Conservation (phyloP, 1,140 invertebrate species). For the Acromyrmex heyeri region DNA sequence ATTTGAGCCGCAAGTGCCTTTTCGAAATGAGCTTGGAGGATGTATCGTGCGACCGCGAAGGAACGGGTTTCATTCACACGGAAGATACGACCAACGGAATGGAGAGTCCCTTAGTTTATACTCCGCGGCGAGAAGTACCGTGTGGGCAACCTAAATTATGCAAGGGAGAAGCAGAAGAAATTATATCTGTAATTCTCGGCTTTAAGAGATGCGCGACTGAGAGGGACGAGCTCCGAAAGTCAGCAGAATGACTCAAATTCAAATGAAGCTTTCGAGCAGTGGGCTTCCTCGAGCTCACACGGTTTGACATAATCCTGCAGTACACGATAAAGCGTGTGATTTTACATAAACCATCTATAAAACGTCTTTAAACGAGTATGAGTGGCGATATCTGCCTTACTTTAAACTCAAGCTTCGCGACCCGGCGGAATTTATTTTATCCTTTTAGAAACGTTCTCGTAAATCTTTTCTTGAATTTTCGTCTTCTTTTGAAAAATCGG, state of each 20-base stretch:
- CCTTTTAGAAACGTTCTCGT: not conserved
- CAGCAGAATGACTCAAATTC: not conserved
- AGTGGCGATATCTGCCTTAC: not conserved
- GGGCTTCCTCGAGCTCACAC: not conserved
- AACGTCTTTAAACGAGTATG: not conserved
- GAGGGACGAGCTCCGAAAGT: not conserved
- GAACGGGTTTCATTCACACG: not conserved
- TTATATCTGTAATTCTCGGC: not conserved
- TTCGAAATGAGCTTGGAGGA: not conserved
- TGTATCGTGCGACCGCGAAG: not conserved
- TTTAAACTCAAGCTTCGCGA: not conserved
- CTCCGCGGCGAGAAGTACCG: not conserved
- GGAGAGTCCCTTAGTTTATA: constrained; percentile 28
- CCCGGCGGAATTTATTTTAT: not conserved
- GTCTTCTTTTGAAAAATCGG: not conserved
- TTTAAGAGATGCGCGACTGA: too few species aligned
- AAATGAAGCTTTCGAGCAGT: not conserved
- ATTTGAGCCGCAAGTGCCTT: not conserved
- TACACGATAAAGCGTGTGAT: not conserved
- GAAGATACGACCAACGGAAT: constrained; percentile 33
- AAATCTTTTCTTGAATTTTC: not conserved
- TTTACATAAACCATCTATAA: not conserved
- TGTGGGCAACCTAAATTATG: not conserved
- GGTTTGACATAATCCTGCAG: not conserved
- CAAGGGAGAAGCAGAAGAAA: not conserved